phyloP scores from a whole-genome alignment of 1,140 invertebrate genomes.

The Palaemon carinicauda region DNA sequence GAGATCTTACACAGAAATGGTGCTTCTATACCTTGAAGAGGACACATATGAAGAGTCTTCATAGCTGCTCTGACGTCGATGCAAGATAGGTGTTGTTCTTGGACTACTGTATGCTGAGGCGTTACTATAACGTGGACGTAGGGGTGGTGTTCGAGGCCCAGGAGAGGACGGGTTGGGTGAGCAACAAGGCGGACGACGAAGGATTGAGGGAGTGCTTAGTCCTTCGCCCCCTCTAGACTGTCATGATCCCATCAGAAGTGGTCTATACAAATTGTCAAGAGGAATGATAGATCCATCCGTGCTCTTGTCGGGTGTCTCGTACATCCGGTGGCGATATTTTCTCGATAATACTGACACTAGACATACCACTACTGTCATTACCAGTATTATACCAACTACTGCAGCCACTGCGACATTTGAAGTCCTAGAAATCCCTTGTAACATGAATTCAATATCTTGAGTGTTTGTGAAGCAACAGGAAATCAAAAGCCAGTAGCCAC shows the following conservation, averaged over 20 bases:
- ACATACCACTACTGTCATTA: slow-evolving; percentile 62
- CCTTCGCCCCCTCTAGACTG: slow-evolving; percentile 37
- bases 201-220: neutral
- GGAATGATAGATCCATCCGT: slow-evolving; percentile 14
- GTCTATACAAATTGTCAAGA: slow-evolving; percentile 50
- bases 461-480: slow-evolving; percentile 64
- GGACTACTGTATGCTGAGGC: neutral
- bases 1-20: too few species aligned
- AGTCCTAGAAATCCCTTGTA: slow-evolving; percentile 62
- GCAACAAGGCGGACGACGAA: slow-evolving; percentile 45
- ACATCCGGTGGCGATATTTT: slow-evolving; percentile 64
- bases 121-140: neutral
- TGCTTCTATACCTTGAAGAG: too few species aligned
- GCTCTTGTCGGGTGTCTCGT: slow-evolving; percentile 62
- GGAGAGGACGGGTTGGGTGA: slow-evolving; percentile 27
- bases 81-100: neutral
- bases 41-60: neutral
- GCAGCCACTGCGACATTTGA: slow-evolving; percentile 64
- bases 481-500: slow-evolving; percentile 62
- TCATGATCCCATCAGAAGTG: slow-evolving; percentile 45
- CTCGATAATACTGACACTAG: slow-evolving; percentile 61
- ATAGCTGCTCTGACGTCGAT: neutral
- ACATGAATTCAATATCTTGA: slow-evolving; percentile 59
- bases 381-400: slow-evolving; percentile 61
- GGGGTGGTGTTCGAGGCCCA: slow-evolving; percentile 19